Conservation (phyloP, 2,888 invertebrate species). For the Tethea ocularis region DNA sequence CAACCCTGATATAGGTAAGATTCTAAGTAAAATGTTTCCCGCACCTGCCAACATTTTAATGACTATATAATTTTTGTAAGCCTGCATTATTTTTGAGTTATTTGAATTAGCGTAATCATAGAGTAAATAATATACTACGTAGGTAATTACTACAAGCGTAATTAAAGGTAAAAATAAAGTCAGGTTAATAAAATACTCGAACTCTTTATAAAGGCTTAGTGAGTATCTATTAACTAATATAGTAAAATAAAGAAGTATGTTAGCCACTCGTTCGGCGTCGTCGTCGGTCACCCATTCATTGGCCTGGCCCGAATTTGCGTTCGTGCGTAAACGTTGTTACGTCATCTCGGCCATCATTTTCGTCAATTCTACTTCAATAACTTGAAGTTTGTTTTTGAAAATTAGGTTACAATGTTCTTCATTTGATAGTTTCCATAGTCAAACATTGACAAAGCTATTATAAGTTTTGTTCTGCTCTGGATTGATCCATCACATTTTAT, state of each 20-base stretch:
- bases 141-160: too few relatives aligned
- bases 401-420: neutral
- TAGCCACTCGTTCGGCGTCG: neutral
- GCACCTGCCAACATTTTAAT: too few relatives aligned
- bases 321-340: conserved; percentile 47
- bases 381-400: conserved; percentile 12
- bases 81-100: neutral
- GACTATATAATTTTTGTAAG: too few relatives aligned
- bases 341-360: conserved; percentile 44
- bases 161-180: too few relatives aligned
- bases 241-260: neutral
- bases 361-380: conserved; percentile 19
- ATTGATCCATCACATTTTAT: neutral
- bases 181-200: too few relatives aligned
- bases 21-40: too few relatives aligned
- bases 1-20: too few relatives aligned
- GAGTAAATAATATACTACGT: too few relatives aligned
- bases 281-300: conserved; percentile 19
- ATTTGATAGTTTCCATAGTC: neutral
- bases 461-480: neutral
- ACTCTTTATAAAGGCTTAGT: neutral
- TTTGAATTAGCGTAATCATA: too few relatives aligned
- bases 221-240: neutral
- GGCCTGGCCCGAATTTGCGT: conserved; percentile 36
- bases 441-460: too few relatives aligned